Percentiles rank a stretch among this genome's conserved stretches.
Conservation (phyloP, 2,888 invertebrate genomes). For the Adineta ricciae region DNA sequence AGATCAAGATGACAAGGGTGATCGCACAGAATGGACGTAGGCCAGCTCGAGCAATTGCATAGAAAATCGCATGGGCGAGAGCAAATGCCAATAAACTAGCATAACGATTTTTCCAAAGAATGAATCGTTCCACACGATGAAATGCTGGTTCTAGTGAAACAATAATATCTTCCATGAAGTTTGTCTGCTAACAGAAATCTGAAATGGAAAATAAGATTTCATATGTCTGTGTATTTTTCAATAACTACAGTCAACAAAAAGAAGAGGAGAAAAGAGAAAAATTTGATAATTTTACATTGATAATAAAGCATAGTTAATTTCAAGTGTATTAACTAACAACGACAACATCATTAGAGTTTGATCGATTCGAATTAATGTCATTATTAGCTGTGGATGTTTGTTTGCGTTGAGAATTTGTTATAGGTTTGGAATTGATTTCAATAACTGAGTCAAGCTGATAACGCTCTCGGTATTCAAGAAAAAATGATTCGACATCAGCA, state of each 20-base stretch:
- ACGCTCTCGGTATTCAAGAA: slow-evolving; percentile 14
- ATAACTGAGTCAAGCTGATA: slow-evolving; percentile 4
- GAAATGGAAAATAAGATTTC: not conserved
- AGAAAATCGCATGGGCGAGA: not conserved
- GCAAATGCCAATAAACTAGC: not conserved
- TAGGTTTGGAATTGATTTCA: not conserved
- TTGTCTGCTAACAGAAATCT: not conserved
- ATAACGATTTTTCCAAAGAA: slow-evolving; percentile 10
- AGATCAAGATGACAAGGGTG: not conserved
- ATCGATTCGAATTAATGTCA: not conserved
- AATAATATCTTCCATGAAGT: slow-evolving; percentile 1
- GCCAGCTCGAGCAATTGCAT: not conserved
- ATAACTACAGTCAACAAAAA: not conserved
- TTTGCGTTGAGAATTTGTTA: not conserved
- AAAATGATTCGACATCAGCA: not conserved
- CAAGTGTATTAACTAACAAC: not conserved
- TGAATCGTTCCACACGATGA: slow-evolving; percentile 12
- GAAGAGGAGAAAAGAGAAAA: not conserved
- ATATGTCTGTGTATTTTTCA: not conserved
- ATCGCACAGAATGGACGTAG: slow-evolving; percentile 20
- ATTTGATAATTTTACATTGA: not conserved
- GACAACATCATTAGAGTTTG: not conserved
- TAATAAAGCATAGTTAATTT: not conserved
- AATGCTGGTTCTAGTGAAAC: slow-evolving; percentile 12
- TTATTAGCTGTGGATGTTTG: not conserved